Evolutionary conservation across 2,797 vertebrate genomes (phyloP), one percentile per base, ranked within the genome.

Genomic region (Passerculus sandwichensis): DNA sequence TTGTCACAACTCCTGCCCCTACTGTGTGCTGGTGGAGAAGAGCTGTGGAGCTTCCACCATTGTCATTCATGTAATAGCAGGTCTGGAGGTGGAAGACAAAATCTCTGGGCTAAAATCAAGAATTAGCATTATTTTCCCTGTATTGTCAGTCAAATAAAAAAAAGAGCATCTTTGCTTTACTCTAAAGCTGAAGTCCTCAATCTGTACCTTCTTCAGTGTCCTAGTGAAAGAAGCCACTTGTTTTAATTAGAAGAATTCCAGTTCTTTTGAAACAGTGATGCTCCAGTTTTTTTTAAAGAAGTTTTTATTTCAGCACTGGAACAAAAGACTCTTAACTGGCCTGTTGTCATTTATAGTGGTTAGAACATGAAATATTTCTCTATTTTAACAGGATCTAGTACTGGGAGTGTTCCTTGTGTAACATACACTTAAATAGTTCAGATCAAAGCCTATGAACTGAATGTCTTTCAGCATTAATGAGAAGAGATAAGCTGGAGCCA

Each of bases 391-490:
- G 5, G 20, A 59, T 59, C 40, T 18, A 19, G 5, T 26, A 53
- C 38, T 70, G 74, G 70, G 60, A 51, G 19, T 56, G 54, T 60
- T 54, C 36, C 27, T 4, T 56, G 29, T 5, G 1, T 45, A 75
- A 72, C 40, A 47, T 38, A 14, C 36, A 66, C 54, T 88, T 40
- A 50, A 53, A 83, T 40, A 56, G 70, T 70, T 89, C 23, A 75
- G 62, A 72, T 84, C 69, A 89, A 85, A 85, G 47, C 86, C 75
- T 80, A 36, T 54, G 67, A 85, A 85, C 21, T 17, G 56, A 38
- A 77, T 80, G 54, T 71, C 61, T 88, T 89, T 89, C 57, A 78
- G 48, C 79, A 40, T 88, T 75, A 84, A 70, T 60, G 44, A 75
- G 59, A 80, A 34, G 6, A 78, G 82, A 91, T 88, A 75, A 80